A percentile compares a stretch with the other conserved stretches of the same genome.
These are phyloP conservation scores for Grallaria varia DNA, from an alignment of 2,113 vertebrate genomes.

Conservation along the genomic window DNA sequence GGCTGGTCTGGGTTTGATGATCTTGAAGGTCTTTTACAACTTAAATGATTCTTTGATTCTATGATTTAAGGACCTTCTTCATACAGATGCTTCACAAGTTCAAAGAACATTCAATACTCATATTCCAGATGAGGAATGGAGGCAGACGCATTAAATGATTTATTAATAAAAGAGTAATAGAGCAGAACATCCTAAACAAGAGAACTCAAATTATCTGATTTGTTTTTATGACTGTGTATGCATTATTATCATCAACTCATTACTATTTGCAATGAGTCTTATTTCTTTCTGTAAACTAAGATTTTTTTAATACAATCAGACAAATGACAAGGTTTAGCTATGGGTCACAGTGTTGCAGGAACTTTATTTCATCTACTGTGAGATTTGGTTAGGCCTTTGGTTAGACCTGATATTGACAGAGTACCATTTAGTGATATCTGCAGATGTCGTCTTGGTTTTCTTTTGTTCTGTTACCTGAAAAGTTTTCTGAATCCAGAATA, in stretches of 20 bases:
- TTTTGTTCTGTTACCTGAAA: neutral
- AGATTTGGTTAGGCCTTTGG: neutral
- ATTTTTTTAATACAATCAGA: neutral
- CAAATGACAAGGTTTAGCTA: neutral
- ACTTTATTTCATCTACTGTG: neutral
- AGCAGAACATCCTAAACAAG: neutral
- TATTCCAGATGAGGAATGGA: neutral
- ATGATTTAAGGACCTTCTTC: neutral
- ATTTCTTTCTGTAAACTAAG: neutral
- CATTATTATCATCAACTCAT: neutral
- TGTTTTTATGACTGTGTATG: neutral
- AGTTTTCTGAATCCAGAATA: neutral
- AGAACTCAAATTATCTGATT: neutral
- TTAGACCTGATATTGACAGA: neutral
- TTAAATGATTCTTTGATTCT: neutral
- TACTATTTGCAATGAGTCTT: neutral
- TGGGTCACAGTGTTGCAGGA: neutral
- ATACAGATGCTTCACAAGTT: neutral
- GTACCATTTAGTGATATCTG: neutral
- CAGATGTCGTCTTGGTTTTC: neutral
- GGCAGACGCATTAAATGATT: neutral
- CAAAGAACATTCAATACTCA: neutral
- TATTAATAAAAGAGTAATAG: neutral
- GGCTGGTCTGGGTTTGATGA: fast-evolving
- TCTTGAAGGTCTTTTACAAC: neutral